Evolutionary conservation across 2,113 vertebrate species (phyloP).

Genomic region (Oriolus oriolus): DNA sequence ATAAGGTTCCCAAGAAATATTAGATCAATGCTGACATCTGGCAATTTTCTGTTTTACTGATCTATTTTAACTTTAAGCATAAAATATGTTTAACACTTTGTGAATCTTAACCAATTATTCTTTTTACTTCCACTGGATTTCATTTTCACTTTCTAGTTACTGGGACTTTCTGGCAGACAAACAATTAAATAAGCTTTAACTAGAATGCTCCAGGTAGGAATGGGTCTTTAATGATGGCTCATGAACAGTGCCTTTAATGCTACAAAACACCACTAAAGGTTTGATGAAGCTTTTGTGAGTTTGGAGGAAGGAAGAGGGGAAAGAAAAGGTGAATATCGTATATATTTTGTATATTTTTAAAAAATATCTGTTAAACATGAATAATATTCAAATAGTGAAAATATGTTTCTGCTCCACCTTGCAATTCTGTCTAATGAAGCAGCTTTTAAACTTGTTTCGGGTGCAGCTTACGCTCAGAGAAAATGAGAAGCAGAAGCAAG

Average conservation of each 20-base stretch:
- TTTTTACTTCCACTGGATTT: constrained; percentile 7
- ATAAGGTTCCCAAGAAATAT: background rate
- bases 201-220: constrained; percentile 16
- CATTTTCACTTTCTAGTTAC: background rate
- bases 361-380: background rate
- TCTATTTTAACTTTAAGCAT: background rate
- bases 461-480: background rate
- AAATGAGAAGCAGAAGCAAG: background rate
- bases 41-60: constrained; percentile 10
- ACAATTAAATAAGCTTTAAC: constrained; percentile 37
- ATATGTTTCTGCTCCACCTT: background rate
- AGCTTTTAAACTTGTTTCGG: background rate
- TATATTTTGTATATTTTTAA: background rate
- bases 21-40: background rate
- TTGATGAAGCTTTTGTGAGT: constrained; percentile 1
- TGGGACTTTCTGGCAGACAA: background rate
- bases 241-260: background rate
- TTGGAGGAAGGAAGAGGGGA: background rate
- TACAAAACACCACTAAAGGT: background rate
- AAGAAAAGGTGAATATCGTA: background rate
- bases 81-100: constrained; percentile 8
- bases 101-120: background rate
- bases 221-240: background rate
- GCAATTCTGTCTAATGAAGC: background rate
- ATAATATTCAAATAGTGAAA: background rate